Evolutionary conservation across 2,797 vertebrate genomes (phyloP).

Genomic region (Malacoraja senta): DNA sequence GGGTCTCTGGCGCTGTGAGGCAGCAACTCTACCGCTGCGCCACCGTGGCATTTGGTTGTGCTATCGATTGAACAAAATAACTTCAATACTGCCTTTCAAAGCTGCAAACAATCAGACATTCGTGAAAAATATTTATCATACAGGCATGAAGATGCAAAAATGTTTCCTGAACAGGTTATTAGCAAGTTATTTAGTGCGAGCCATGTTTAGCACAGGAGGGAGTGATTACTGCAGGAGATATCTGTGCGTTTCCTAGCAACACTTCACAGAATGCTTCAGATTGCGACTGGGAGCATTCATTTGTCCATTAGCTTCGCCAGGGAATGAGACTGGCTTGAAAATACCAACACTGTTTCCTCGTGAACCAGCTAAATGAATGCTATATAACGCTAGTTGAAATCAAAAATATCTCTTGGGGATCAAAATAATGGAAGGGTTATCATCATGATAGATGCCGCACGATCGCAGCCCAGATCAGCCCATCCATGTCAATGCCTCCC

Average conservation of each 20-base stretch:
- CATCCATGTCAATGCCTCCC: neutral
- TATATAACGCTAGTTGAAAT: neutral
- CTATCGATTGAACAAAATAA: no score
- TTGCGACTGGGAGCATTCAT: neutral
- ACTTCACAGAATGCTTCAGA: neutral
- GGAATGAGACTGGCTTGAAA: neutral
- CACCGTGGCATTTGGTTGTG: no score
- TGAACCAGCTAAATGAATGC: neutral
- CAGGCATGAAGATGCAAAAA: neutral
- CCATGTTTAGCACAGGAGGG: neutral
- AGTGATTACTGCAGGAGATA: neutral
- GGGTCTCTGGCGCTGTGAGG: no score
- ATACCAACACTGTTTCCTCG: neutral
- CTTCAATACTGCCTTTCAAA: no score
- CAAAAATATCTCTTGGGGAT: neutral
- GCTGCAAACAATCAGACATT: neutral
- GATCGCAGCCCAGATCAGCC: neutral
- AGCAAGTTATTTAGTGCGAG: conserved; percentile 3
- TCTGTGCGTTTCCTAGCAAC: neutral
- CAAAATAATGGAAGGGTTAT: neutral
- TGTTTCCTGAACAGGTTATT: neutral
- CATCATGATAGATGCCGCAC: neutral
- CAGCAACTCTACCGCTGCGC: no score
- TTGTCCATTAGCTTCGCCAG: neutral
- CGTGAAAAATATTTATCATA: no score